A percentile compares a stretch with the other conserved stretches of the same genome.
Evolutionary conservation across 2,888 invertebrate species (phyloP).

Genomic region (Tiliacea citrago): DNA sequence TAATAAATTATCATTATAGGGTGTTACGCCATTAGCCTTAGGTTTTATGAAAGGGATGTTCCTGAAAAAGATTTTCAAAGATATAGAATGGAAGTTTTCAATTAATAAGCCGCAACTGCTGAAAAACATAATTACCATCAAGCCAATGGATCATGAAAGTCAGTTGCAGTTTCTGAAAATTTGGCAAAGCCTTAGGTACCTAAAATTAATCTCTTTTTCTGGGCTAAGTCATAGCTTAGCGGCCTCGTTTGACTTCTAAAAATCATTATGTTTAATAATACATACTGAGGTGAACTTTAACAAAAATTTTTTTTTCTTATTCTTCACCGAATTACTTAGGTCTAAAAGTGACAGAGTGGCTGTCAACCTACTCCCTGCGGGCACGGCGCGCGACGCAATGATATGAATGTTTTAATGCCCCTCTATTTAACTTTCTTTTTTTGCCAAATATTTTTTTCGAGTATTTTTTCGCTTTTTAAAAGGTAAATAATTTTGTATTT

Average conservation of each 20-base stretch:
- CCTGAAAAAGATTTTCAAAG: neutral
- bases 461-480: no score
- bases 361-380: slow-evolving; percentile 32
- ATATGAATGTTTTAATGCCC: slow-evolving; percentile 15
- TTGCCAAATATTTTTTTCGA: no score
- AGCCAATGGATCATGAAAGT: no score
- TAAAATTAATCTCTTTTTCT: neutral
- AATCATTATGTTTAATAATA: neutral
- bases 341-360: neutral
- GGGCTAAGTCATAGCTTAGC: neutral
- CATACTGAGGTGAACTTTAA: neutral
- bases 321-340: neutral
- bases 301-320: neutral
- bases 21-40: no score
- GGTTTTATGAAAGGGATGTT: no score
- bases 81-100: neutral
- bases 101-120: neutral
- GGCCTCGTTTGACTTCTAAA: neutral
- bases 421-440: no score
- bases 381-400: slow-evolving; percentile 3
- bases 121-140: neutral
- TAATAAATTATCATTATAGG: no score
- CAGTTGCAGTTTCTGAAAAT: neutral
- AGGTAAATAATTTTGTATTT: neutral
- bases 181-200: neutral